These are phyloP conservation scores for Molorchus minor DNA, from an alignment of 2,888 invertebrate species.

Conservation along the genomic window DNA sequence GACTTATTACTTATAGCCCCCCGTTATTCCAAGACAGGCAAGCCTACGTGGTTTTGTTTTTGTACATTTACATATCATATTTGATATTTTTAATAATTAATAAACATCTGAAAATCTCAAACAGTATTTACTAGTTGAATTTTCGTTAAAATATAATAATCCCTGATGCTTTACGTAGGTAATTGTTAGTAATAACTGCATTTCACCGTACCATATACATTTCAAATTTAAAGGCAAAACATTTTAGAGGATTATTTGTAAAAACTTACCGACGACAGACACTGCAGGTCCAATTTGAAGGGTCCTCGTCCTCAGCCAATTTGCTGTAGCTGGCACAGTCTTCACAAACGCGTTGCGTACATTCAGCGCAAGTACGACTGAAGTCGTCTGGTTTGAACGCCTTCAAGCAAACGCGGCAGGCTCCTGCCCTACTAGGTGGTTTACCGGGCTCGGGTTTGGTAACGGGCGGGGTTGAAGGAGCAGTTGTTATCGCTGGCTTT, in stretches of 20 bases:
- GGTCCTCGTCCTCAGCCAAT: slow-evolving; percentile 82
- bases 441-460: slow-evolving; percentile 72
- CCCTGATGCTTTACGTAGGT: too few relatives aligned
- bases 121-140: too few relatives aligned
- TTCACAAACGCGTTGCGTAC: slow-evolving; percentile 88
- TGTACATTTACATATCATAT: too few relatives aligned
- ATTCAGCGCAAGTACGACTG: slow-evolving; percentile 88
- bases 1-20: too few relatives aligned
- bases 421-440: slow-evolving; percentile 79
- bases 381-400: slow-evolving; percentile 89
- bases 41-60: too few relatives aligned
- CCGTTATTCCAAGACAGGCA: too few relatives aligned
- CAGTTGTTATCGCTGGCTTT: slow-evolving; percentile 57
- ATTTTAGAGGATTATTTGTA: not conserved
- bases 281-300: slow-evolving; percentile 89
- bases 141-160: too few relatives aligned
- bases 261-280: slow-evolving; percentile 72
- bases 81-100: too few relatives aligned
- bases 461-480: slow-evolving; percentile 59
- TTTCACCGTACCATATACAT: too few relatives aligned
- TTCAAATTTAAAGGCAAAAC: too few relatives aligned
- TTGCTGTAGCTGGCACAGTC: slow-evolving; percentile 94
- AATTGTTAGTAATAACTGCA: too few relatives aligned
- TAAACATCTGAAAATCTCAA: too few relatives aligned
- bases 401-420: slow-evolving; percentile 86